Percentiles rank a stretch among this genome's conserved stretches.
These are phyloP conservation scores for Hemibagrus wyckioides DNA, from an alignment of 2,113 vertebrate genomes.

Conservation along the genomic window DNA sequence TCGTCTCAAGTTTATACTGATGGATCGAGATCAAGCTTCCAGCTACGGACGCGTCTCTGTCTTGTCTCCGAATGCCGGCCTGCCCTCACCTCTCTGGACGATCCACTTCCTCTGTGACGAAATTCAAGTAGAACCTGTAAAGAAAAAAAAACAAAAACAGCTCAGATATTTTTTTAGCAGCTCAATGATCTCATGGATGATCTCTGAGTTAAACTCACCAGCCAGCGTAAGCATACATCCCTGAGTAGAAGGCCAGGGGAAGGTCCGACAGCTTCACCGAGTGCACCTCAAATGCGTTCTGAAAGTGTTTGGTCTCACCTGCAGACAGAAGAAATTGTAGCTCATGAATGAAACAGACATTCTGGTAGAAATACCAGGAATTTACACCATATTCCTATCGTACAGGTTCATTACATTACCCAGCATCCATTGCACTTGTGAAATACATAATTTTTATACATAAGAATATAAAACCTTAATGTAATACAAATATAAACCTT, in stretches of 20 bases:
- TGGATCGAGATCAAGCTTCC: neutral
- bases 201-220: conserved; percentile 80
- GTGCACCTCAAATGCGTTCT: conserved; percentile 84
- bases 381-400: neutral
- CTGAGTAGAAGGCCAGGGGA: conserved; percentile 95
- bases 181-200: too few relatives aligned
- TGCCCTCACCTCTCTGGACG: conserved; percentile 88
- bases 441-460: neutral
- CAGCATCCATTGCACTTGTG: neutral
- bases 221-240: conserved; percentile 97
- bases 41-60: neutral
- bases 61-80: neutral
- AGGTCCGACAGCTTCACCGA: conserved; percentile 80
- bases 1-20: neutral
- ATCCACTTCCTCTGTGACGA: conserved; percentile 94
- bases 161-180: neutral
- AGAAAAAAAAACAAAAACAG: neutral
- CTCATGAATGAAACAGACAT: neutral
- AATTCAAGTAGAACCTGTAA: conserved; percentile 96
- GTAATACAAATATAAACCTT: too few relatives aligned
- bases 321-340: conserved; percentile 49
- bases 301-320: conserved; percentile 91
- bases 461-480: too few relatives aligned
- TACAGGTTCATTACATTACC: neutral
- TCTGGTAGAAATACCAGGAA: neutral